Conservation (phyloP, 2,797 vertebrate species). For the Cryptoblepharus egeriae region DNA sequence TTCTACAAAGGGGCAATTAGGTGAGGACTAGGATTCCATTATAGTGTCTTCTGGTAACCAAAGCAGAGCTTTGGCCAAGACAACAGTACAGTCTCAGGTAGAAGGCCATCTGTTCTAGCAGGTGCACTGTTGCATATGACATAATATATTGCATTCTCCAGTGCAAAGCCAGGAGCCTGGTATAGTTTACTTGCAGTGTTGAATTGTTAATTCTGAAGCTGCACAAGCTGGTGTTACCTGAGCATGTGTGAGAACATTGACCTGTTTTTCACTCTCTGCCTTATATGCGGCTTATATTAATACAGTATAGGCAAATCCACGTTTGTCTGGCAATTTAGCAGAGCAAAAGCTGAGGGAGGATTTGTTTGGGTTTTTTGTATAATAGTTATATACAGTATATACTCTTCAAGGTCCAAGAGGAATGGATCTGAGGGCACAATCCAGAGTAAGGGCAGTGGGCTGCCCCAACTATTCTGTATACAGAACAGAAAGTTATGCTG, state of each 20-base stretch:
- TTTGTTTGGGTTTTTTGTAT: background rate
- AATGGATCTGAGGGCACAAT: too few species aligned
- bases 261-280: background rate
- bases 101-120: background rate
- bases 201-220: constrained; percentile 1
- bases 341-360: background rate
- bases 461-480: too few species aligned
- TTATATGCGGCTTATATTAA: too few species aligned
- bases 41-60: background rate
- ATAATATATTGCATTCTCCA: background rate
- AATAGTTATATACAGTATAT: too few species aligned
- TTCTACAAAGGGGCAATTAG: background rate
- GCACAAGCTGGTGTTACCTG: background rate
- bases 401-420: too few species aligned
- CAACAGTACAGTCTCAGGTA: background rate
- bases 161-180: background rate
- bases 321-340: background rate
- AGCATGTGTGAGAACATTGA: background rate
- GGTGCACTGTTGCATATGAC: background rate
- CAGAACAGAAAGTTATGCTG: too few species aligned
- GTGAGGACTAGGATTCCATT: background rate
- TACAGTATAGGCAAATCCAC: background rate
- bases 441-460: too few species aligned
- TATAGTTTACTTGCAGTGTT: background rate
- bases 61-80: background rate